phyloP scores from a whole-genome alignment of 2,113 vertebrate genomes.

The Donacobius atricapilla region DNA sequence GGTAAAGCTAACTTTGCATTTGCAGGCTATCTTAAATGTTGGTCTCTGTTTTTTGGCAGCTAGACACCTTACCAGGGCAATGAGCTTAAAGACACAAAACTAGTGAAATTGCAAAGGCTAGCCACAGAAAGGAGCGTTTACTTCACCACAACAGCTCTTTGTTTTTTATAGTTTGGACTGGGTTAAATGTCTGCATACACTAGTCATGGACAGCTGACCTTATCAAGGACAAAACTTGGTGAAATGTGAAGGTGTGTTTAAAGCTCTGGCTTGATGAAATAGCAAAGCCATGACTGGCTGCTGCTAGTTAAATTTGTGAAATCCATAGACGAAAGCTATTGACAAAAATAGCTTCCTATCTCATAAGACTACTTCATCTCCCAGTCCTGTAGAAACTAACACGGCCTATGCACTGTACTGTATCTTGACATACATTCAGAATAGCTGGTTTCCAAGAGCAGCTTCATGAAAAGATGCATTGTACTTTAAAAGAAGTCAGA shows the following conservation, averaged over 20 bases:
- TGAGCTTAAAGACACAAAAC: constrained; percentile 37
- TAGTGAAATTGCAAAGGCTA: constrained; percentile 28
- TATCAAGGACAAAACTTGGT: constrained; percentile 40
- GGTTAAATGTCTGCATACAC: not conserved
- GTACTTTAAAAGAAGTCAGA: not conserved
- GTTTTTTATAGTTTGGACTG: constrained; percentile 26
- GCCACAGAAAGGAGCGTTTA: constrained; percentile 49
- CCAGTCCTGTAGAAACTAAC: not conserved
- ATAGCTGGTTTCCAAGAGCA: not conserved
- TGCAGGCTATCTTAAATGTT: constrained; percentile 60
- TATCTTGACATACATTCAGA: not conserved
- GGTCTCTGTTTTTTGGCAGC: constrained; percentile 32
- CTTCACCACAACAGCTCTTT: constrained; percentile 58
- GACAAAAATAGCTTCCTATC: not conserved
- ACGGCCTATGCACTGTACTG: not conserved
- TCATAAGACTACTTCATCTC: not conserved
- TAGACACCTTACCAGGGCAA: constrained; percentile 36
- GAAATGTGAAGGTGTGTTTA: constrained; percentile 31
- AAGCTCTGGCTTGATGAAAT: not conserved
- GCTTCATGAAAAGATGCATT: not conserved
- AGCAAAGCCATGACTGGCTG: not conserved
- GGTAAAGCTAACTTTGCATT: constrained; percentile 49
- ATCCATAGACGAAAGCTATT: not conserved
- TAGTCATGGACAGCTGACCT: not conserved
- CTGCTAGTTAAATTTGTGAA: not conserved